Evolutionary conservation across 2,797 vertebrate species (phyloP), one percentile per base, ranked within the genome.

Genomic region (Miichthys miiuy): DNA sequence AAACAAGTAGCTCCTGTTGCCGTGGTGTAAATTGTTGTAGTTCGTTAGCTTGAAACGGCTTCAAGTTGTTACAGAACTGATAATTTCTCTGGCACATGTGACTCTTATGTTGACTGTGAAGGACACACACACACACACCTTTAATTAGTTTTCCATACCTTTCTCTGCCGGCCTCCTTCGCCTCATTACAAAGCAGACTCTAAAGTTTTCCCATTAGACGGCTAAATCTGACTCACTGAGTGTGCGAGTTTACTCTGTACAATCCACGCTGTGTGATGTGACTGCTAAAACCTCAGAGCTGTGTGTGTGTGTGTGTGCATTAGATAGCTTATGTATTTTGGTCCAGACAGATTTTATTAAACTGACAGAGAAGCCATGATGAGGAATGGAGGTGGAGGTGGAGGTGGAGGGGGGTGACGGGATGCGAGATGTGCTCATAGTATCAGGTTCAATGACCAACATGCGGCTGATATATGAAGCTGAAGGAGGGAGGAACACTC

Each of bases 191-290:
- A 71, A 81, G 72, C 78, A 75, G 81, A 86, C 47, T 67, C 56
- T 79, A 27, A 77, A 41, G 73, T 89, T 90, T 90, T 84, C 78
- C 80, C 75, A 86, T 84, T 79, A 83, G 87, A 65, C 86, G 56
- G 77, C 83, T 84, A 75, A 86, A 82, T 85, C 60, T 89, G 88
- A 89, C 84, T 92, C 85, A 88, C 55, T 51, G 75, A 48, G 66
- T 85, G 60, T 70, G 83, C 86, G 81, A 68, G 75, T 83, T 83
- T 84, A 52, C 69, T 78, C 55, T 54, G 64, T 54, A 72, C 68
- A 72, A 68, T 72, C 66, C 51, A 74, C 56, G 60, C 77, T 78
- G 76, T 89, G 88, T 88, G 86, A 89, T 80, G 60, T 42, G 89
- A 91, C 73, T 86, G 79, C 55, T 79, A 81, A 89, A 87, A 86